phyloP scores from a whole-genome alignment of 1,140 invertebrate genomes.

The Dendrolimus kikuchii region DNA sequence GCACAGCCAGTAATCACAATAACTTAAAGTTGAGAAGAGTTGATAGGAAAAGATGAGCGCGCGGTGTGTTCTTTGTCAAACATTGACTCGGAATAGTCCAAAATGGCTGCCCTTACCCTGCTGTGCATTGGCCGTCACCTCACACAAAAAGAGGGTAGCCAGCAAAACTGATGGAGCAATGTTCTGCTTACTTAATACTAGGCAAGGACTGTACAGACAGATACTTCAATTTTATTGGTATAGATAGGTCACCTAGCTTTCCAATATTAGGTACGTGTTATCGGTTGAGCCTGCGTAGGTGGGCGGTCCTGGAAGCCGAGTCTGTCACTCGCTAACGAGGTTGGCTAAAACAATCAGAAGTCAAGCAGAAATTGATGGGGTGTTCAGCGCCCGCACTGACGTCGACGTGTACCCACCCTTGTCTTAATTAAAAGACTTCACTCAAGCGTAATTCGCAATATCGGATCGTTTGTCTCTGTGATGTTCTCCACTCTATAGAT shows the following conservation, averaged over 20 bases:
- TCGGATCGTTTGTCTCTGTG: slow-evolving; percentile 44
- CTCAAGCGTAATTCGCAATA: slow-evolving; percentile 60
- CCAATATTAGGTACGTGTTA: slow-evolving; percentile 7
- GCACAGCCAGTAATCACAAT: no score
- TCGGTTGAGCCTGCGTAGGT: slow-evolving; percentile 5
- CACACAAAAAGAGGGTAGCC: slow-evolving; percentile 8
- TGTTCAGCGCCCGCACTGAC: slow-evolving; percentile 26
- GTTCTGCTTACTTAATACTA: no score
- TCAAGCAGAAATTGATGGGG: slow-evolving; percentile 55
- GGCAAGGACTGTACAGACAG: no score
- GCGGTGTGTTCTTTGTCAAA: no score
- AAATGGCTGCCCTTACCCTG: no score
- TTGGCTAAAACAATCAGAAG: slow-evolving; percentile 51
- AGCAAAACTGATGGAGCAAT: slow-evolving; percentile 2
- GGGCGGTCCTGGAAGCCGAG: slow-evolving; percentile 4
- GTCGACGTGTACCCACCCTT: slow-evolving; percentile 27
- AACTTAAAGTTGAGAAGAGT: no score
- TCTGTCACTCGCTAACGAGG: slow-evolving; percentile 33
- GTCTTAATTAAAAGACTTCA: slow-evolving; percentile 66
- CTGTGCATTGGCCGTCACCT: background rate
- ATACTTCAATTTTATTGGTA: no score
- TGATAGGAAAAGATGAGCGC: no score
- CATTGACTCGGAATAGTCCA: no score
- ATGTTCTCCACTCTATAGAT: slow-evolving; percentile 30
- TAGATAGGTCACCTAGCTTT: no score